A percentile compares a stretch with the other conserved stretches of the same genome.
Conservation (phyloP, 2,797 vertebrate species). For the Oryzias sinensis region DNA sequence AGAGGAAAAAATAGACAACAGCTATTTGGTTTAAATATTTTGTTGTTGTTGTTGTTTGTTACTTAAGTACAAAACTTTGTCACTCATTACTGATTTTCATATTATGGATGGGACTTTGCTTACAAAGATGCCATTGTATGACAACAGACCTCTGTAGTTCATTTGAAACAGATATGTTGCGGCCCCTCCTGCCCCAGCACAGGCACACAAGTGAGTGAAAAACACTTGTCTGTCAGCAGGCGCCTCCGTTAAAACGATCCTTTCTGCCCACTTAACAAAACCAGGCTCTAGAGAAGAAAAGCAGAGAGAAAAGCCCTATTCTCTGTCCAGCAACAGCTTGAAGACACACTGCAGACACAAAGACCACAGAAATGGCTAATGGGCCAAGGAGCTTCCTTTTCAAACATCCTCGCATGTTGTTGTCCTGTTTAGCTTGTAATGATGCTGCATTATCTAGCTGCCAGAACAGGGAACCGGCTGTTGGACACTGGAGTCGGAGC, state of each 20-base stretch:
- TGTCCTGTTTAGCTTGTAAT: slow-evolving; percentile 57
- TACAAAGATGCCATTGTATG: slow-evolving; percentile 76
- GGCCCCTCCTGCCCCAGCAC: slow-evolving; percentile 50
- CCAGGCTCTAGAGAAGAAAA: slow-evolving; percentile 66
- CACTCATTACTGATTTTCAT: slow-evolving; percentile 72
- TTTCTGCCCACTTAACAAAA: slow-evolving; percentile 70
- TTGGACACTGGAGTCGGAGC: slow-evolving; percentile 48
- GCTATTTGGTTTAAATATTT: slow-evolving; percentile 79
- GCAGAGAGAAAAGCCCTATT: slow-evolving; percentile 72
- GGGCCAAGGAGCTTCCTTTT: slow-evolving; percentile 55
- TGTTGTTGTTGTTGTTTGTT: slow-evolving; percentile 58
- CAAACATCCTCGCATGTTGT: slow-evolving; percentile 55
- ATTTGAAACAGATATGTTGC: slow-evolving; percentile 72
- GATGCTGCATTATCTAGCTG: slow-evolving; percentile 57
- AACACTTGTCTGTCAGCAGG: slow-evolving; percentile 72
- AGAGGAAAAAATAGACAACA: slow-evolving; percentile 77
- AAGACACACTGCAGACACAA: slow-evolving; percentile 68
- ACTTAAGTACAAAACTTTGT: slow-evolving; percentile 76
- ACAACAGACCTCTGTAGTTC: slow-evolving; percentile 76
- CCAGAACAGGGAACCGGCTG: slow-evolving; percentile 33
- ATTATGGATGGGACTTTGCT: slow-evolving; percentile 64
- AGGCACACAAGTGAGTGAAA: slow-evolving; percentile 68
- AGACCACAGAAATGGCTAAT: slow-evolving; percentile 59
- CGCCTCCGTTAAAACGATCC: slow-evolving; percentile 67
- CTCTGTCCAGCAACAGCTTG: slow-evolving; percentile 71